A percentile compares a stretch with the other conserved stretches of the same genome.
Conservation (phyloP, 2,888 invertebrate genomes). For the Dryocosmus kuriphilus region DNA sequence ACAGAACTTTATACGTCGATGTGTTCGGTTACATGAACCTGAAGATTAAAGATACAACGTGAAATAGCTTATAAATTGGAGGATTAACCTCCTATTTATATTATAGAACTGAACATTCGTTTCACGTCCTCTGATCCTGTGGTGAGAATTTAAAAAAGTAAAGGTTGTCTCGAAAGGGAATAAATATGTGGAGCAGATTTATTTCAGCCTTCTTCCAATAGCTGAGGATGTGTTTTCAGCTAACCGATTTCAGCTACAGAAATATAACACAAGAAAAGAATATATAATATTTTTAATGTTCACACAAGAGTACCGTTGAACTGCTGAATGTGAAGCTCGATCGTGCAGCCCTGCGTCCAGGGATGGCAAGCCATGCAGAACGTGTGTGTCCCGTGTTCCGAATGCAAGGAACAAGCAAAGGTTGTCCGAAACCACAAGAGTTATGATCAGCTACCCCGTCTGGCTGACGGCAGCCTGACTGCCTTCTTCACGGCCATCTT, state of each 20-base stretch:
- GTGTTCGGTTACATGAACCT: not conserved
- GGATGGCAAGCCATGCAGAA: slow-evolving; percentile 44
- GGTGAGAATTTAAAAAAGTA: not conserved
- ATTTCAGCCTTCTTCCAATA: not conserved
- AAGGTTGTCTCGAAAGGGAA: not conserved
- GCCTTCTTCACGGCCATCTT: slow-evolving; percentile 45
- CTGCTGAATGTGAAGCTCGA: not conserved
- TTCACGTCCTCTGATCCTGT: not conserved
- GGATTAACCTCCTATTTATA: slow-evolving; percentile 32
- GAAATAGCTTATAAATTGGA: slow-evolving; percentile 30
- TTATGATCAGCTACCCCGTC: slow-evolving; percentile 74
- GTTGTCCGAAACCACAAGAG: slow-evolving; percentile 72
- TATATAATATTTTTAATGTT: not conserved
- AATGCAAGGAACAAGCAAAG: slow-evolving; percentile 72
- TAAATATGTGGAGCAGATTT: not conserved
- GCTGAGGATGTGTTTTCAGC: not conserved
- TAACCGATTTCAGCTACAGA: no score
- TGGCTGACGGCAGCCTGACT: slow-evolving; percentile 52
- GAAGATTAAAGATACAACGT: slow-evolving; percentile 14
- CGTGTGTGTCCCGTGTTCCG: slow-evolving; percentile 72
- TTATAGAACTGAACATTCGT: slow-evolving; percentile 1
- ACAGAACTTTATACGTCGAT: slow-evolving; percentile 6
- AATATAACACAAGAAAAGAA: no score
- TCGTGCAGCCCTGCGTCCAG: slow-evolving; percentile 25
- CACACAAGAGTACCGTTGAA: not conserved